phyloP scores from a whole-genome alignment of 1,140 invertebrate species.

The Monomorium pharaonis region DNA sequence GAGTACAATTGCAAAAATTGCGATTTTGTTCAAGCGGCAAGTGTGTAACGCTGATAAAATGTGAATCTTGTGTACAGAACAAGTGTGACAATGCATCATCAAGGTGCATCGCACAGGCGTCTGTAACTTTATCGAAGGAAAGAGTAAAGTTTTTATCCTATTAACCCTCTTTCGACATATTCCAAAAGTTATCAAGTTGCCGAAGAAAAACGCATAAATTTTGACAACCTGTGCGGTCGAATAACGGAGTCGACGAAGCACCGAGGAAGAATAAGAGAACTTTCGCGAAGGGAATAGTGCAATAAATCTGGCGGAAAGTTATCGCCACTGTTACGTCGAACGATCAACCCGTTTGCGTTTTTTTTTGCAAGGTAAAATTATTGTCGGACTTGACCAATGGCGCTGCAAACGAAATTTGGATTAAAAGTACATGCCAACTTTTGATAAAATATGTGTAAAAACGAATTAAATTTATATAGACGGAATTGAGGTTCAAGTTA shows the following conservation, averaged over 20 bases:
- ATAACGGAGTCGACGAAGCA: neutral
- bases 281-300: slow-evolving; percentile 2
- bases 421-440: neutral
- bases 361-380: neutral
- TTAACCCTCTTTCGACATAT: slow-evolving; percentile 39
- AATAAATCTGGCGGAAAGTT: slow-evolving; percentile 61
- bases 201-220: slow-evolving; percentile 13
- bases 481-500: too few relatives aligned
- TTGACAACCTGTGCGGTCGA: neutral
- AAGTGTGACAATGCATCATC: slow-evolving; percentile 30
- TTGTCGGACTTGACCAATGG: neutral
- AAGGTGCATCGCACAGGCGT: neutral
- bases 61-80: neutral
- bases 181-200: slow-evolving; percentile 30
- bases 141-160: slow-evolving; percentile 33
- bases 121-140: neutral
- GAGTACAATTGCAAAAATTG: neutral
- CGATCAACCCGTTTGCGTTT: slow-evolving; percentile 44
- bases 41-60: neutral
- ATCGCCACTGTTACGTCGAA: slow-evolving; percentile 25
- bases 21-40: neutral
- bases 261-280: neutral
- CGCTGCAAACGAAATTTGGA: neutral
- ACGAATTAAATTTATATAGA: too few relatives aligned
- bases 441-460: neutral